A percentile compares a stretch with the other conserved stretches of the same genome.
These are phyloP conservation scores for Tipula unca DNA, from an alignment of 2,888 invertebrate species.

Conservation along the genomic window DNA sequence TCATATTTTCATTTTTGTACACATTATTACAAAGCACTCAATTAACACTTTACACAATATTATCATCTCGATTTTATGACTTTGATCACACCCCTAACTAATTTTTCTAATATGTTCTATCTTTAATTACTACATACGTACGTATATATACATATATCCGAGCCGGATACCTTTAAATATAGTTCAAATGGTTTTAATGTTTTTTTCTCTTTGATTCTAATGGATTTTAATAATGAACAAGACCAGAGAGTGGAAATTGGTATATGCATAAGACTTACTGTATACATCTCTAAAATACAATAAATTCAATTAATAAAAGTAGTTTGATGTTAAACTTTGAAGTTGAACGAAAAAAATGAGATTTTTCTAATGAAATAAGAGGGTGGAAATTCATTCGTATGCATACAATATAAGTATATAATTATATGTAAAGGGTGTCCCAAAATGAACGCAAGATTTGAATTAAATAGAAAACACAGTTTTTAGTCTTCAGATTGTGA, in stretches of 20 bases:
- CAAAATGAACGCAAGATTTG: no score
- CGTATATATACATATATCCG: neutral
- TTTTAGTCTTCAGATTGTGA: no score
- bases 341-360: neutral
- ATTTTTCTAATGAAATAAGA: neutral
- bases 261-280: neutral
- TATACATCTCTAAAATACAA: neutral
- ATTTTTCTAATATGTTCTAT: neutral
- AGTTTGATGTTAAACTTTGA: neutral
- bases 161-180: neutral
- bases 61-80: neutral
- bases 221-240: neutral
- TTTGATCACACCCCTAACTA: neutral
- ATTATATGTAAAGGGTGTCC: no score
- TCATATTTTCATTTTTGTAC: neutral
- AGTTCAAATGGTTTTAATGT: neutral
- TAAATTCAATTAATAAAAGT: neutral
- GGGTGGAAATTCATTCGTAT: neutral
- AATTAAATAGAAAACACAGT: no score
- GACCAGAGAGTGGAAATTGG: neutral
- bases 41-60: neutral
- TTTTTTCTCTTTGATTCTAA: neutral
- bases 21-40: neutral
- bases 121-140: neutral
- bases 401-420: no score